These are phyloP conservation scores for Ernsta delagoae DNA, from an alignment of 2,888 invertebrate genomes.

Conservation along the genomic window DNA sequence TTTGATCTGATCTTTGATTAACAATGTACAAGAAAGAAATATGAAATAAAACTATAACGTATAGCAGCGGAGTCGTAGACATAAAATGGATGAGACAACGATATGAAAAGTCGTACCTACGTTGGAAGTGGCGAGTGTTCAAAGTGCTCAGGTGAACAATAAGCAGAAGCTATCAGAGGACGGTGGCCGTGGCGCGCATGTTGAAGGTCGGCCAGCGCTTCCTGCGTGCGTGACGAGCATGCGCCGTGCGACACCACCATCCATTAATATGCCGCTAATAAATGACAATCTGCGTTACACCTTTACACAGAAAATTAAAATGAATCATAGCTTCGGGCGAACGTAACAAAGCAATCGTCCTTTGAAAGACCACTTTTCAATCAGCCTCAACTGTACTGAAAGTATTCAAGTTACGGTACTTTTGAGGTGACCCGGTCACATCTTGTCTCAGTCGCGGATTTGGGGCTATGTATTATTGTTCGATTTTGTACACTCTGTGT, in stretches of 20 bases:
- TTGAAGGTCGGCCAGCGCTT: conserved; percentile 75
- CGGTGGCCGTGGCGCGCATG: conserved; percentile 74
- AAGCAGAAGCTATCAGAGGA: conserved; percentile 56
- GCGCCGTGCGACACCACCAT: conserved; percentile 44
- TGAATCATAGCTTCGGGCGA: conserved; percentile 4
- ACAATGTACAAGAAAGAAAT: too few relatives aligned
- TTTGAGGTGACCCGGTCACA: conserved; percentile 65
- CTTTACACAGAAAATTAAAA: conserved; percentile 28
- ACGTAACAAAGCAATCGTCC: conserved; percentile 7
- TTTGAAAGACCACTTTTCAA: conserved; percentile 25
- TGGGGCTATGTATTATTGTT: conserved; percentile 53
- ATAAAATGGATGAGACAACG: background rate
- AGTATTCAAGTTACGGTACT: conserved; percentile 51
- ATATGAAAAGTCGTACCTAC: conserved; percentile 4
- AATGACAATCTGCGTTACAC: conserved; percentile 33
- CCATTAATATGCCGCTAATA: conserved; percentile 39
- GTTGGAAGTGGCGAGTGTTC: conserved; percentile 25
- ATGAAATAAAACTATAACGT: too few relatives aligned
- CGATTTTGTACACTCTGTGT: conserved; percentile 30
- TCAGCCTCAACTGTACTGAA: conserved; percentile 13
- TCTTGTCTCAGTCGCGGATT: conserved; percentile 55
- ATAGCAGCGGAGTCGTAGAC: background rate
- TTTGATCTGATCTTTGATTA: too few relatives aligned
- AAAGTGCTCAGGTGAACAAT: conserved; percentile 59
- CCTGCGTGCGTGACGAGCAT: conserved; percentile 83